Evolutionary conservation across 2,888 invertebrate species (phyloP).

Genomic region (Hofmannophila pseudospretella): DNA sequence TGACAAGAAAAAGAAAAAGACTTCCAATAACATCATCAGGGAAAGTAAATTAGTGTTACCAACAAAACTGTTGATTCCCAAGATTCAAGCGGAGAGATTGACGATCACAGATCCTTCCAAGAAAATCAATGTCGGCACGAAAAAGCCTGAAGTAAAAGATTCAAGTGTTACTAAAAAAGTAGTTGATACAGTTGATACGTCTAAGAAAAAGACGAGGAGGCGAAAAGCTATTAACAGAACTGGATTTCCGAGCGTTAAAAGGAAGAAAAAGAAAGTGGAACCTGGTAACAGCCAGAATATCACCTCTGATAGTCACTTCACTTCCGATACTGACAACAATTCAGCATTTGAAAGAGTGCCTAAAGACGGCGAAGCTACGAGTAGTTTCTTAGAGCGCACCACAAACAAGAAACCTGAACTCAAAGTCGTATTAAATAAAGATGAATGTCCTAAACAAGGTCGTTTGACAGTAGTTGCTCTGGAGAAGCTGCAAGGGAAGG

Average conservation of each 20-base stretch:
- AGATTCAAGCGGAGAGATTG: constrained; percentile 60
- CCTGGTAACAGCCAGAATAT: constrained; percentile 26
- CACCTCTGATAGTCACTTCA: constrained; percentile 52
- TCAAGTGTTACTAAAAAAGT: constrained; percentile 38
- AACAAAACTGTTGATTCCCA: constrained; percentile 55
- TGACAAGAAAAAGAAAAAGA: constrained; percentile 68
- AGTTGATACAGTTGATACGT: constrained; percentile 33
- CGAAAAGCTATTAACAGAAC: constrained; percentile 90
- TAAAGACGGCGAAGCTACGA: constrained; percentile 82
- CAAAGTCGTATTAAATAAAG: constrained; percentile 70
- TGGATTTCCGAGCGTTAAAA: constrained; percentile 90
- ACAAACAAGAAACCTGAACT: constrained; percentile 63
- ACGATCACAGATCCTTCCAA: constrained; percentile 41
- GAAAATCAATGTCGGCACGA: constrained; percentile 40
- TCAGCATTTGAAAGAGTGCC: constrained; percentile 83
- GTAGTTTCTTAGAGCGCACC: constrained; percentile 81
- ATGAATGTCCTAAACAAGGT: constrained; percentile 71
- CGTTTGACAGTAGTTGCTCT: constrained; percentile 79
- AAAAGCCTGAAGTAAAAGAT: constrained; percentile 41
- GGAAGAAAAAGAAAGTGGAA: constrained; percentile 85
- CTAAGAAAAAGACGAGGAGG: constrained; percentile 76
- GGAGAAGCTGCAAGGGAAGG: constrained; percentile 78
- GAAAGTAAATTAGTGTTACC: constrained; percentile 69
- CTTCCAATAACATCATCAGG: constrained; percentile 53
- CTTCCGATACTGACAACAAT: constrained; percentile 63